Evolutionary conservation across 2,888 invertebrate genomes (phyloP), one percentile per base, ranked within the genome.

Genomic region (Oxystoma pomonae): DNA sequence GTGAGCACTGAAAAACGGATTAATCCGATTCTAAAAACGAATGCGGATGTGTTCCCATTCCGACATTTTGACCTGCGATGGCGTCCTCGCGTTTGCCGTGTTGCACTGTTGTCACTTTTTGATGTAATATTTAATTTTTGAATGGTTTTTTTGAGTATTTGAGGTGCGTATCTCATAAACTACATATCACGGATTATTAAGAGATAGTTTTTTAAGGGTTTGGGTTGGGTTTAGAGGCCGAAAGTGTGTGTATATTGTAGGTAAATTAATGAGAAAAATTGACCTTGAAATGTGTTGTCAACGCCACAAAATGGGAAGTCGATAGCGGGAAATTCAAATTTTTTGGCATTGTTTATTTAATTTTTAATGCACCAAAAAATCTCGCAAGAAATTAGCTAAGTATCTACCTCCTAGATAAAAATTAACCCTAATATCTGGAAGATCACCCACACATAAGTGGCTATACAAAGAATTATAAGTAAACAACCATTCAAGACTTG

Each of bases 91-190:
- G 69, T 71, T 69, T 67, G 65, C 64, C 68, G 64, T 67, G 67
- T 64, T 74, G 77, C 81, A 77, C 75, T 81, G 81, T 81, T 81
- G 81, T 81, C 81, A 80, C 76, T 79, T 80, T 75, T 80, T 78
- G 74, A 74, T 74, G 73, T 70, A 70, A 70, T 72, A 69, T 72
- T 71, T 67, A 69, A 68, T 59, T 72, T 75, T 73, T 67, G 62
- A 59, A 62, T 61, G 60, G 57, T 20, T 55, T 52, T 64, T 66
- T 64, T 62, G 19, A 57, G 61, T 62, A 67, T 66, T 67, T 67
- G 35, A 35, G 35, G 35, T 35, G 12, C 35, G 35, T 35, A 35
- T 35, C 3, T 35, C 35, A 12, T 35, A 12, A 35, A 35, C 35
- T 35, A 12, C 35, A 12, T 35, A 3, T 35, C 35, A 3, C 12